Evolutionary conservation across 2,888 invertebrate genomes (phyloP).

Genomic region (Brachylomia viminalis): DNA sequence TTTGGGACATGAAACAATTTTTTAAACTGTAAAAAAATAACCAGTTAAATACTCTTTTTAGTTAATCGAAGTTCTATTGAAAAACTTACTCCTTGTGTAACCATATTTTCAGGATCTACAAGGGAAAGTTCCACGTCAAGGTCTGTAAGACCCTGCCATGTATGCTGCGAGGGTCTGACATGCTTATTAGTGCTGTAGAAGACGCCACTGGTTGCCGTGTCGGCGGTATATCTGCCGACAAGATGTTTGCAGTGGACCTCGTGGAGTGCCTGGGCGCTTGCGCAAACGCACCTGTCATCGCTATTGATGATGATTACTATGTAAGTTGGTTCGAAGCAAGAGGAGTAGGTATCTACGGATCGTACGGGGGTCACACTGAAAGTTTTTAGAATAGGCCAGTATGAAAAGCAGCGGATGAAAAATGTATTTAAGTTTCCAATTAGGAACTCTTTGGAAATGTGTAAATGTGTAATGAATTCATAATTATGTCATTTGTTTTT

Average conservation of each 20-base stretch:
- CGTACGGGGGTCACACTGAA: too few species aligned
- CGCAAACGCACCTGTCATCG: slow-evolving; percentile 83
- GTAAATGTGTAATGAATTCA: too few species aligned
- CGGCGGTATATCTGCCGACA: slow-evolving; percentile 79
- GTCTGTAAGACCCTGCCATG: slow-evolving; percentile 85
- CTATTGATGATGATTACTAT: slow-evolving; percentile 85
- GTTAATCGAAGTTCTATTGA: neutral
- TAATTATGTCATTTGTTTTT: too few species aligned
- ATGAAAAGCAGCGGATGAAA: too few species aligned
- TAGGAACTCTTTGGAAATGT: too few species aligned
- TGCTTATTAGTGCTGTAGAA: slow-evolving; percentile 78
- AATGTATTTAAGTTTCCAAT: too few species aligned
- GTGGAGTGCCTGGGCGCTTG: slow-evolving; percentile 86
- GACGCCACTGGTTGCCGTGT: slow-evolving; percentile 76
- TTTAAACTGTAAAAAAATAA: too few species aligned
- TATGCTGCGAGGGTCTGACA: slow-evolving; percentile 84
- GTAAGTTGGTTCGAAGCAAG: slow-evolving; percentile 71
- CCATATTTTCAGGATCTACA: slow-evolving; percentile 72
- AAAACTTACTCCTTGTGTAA: too few species aligned
- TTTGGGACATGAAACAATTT: too few species aligned
- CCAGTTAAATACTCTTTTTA: neutral
- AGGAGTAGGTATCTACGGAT: too few species aligned
- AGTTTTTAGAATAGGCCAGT: too few species aligned
- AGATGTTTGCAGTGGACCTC: slow-evolving; percentile 82
- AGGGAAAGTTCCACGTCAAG: slow-evolving; percentile 84